Evolutionary conservation across 2,113 vertebrate species (phyloP).

Genomic region (Chrysochloris asiatica): DNA sequence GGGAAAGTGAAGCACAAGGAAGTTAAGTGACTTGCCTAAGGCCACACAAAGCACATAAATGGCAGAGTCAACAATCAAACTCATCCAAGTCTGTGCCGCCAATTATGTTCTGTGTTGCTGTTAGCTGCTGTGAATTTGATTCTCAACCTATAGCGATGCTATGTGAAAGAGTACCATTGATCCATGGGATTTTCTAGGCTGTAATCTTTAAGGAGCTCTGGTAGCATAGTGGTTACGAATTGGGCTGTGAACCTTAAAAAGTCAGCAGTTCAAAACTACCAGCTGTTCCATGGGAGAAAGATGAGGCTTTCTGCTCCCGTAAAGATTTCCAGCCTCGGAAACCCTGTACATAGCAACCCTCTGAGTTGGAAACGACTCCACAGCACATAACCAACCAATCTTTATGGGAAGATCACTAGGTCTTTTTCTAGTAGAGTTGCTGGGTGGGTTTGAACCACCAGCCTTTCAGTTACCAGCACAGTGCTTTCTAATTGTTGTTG

Average conservation of each 20-base stretch:
- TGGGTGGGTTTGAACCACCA: background rate
- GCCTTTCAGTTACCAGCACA: background rate
- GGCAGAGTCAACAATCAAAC: background rate
- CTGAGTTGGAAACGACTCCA: too few species aligned
- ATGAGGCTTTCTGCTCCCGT: too few species aligned
- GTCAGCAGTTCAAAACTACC: too few species aligned
- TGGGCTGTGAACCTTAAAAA: too few species aligned
- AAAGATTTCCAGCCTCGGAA: too few species aligned
- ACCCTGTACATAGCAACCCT: too few species aligned
- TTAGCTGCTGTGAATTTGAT: background rate
- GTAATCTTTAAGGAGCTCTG: background rate
- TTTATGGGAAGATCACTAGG: background rate
- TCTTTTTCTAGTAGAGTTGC: background rate
- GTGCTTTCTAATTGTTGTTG: too few species aligned
- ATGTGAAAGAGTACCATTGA: background rate
- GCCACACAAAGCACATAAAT: background rate
- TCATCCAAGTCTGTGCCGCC: accelerated
- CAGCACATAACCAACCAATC: too few species aligned
- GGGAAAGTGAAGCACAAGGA: background rate
- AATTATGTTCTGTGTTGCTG: too few species aligned
- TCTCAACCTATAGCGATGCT: background rate
- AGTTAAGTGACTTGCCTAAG: background rate
- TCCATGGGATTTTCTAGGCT: background rate
- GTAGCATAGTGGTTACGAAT: too few species aligned
- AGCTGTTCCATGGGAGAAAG: too few species aligned